Evolutionary conservation across 1,140 invertebrate species (phyloP).

Genomic region (Hestina assimilis): DNA sequence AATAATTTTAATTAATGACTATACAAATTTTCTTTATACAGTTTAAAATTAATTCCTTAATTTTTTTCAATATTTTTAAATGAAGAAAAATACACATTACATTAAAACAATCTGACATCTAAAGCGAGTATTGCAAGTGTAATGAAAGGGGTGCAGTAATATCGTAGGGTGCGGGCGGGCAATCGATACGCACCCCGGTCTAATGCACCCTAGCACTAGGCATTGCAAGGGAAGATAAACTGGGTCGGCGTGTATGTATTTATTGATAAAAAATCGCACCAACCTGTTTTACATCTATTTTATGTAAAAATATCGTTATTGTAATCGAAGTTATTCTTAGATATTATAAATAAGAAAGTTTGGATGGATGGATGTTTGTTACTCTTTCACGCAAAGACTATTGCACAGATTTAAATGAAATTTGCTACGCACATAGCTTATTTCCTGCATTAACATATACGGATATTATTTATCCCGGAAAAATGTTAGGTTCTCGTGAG

Average conservation of each 20-base stretch:
- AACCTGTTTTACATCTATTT: too few species aligned
- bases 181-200: constrained; percentile 72
- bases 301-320: too few species aligned
- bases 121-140: constrained; percentile 55
- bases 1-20: not conserved
- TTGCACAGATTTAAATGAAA: too few species aligned
- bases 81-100: constrained; percentile 22
- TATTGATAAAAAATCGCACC: constrained; percentile 25
- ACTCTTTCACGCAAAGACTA: too few species aligned
- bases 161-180: constrained; percentile 40
- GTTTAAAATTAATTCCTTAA: not conserved
- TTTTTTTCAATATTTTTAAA: too few species aligned
- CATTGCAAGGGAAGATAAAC: constrained; percentile 46
- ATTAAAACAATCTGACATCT: constrained; percentile 50
- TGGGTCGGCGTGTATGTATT: constrained; percentile 36
- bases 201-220: constrained; percentile 60
- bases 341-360: too few species aligned
- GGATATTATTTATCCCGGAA: too few species aligned
- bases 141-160: constrained; percentile 59
- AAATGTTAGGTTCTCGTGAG: too few species aligned
- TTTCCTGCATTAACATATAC: too few species aligned
- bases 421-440: too few species aligned
- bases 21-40: not conserved
- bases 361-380: too few species aligned
- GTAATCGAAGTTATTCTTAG: too few species aligned